These are phyloP conservation scores for Chrysopa pallens DNA, from an alignment of 1,140 invertebrate genomes.

Conservation along the genomic window DNA sequence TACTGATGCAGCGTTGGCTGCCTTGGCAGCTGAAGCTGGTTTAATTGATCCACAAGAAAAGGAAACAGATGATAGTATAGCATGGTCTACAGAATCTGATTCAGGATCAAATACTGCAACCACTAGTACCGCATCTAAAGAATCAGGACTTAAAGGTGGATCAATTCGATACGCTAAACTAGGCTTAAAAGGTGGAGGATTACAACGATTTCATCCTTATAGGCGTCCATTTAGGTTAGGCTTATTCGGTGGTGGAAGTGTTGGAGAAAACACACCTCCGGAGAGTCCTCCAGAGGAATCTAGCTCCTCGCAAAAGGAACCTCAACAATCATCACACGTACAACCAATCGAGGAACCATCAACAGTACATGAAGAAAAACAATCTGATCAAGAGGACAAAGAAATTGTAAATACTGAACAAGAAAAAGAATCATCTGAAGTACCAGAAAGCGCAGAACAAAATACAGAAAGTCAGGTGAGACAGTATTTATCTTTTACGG, in stretches of 20 bases:
- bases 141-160: constrained; percentile 13
- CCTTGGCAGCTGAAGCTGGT: constrained; percentile 43
- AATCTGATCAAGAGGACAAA: not conserved
- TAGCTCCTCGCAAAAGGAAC: not conserved
- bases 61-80: constrained; percentile 14
- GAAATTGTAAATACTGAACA: constrained; percentile 4
- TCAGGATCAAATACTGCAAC: not conserved
- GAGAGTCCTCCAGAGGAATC: not conserved
- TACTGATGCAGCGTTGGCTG: constrained; percentile 42
- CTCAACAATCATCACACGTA: not conserved
- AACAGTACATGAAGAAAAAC: not conserved
- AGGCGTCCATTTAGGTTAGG: not conserved
- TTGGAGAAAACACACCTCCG: not conserved
- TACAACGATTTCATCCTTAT: constrained; percentile 2
- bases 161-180: constrained; percentile 7
- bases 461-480: no score
- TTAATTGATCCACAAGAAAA: constrained; percentile 34
- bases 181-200: constrained; percentile 20
- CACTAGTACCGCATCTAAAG: constrained; percentile 7
- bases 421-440: constrained; percentile 17
- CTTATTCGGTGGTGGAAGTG: constrained; percentile 4
- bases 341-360: not conserved
- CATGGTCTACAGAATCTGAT: constrained; percentile 16
- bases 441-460: no score
- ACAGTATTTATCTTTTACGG: no score